Conservation (phyloP, 2,113 vertebrate species). For the Pituophis catenifer region DNA sequence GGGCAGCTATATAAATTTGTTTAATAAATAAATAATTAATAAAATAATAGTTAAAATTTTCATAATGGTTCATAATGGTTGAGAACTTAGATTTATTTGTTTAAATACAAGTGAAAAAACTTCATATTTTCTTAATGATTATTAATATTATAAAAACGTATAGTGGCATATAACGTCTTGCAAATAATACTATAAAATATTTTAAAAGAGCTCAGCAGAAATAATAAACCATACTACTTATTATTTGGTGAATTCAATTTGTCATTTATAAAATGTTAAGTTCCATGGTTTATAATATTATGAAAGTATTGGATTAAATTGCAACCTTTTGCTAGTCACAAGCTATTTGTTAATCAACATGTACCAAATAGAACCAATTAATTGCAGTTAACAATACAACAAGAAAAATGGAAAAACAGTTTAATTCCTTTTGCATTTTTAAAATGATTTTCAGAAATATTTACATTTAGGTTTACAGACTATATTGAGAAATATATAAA, state of each 20-base stretch:
- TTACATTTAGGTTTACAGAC: constrained; percentile 53
- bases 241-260: not conserved
- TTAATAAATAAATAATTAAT: no score
- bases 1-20: no score
- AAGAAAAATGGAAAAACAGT: constrained; percentile 17
- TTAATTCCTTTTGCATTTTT: constrained; percentile 1
- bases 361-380: not conserved
- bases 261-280: constrained; percentile 12
- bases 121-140: not conserved
- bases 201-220: constrained; percentile 4
- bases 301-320: constrained; percentile 1
- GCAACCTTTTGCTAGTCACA: constrained; percentile 22
- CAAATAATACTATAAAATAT: not conserved
- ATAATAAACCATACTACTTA: not conserved
- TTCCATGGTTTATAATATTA: not conserved
- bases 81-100: constrained; percentile 22
- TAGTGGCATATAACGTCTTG: accelerated
- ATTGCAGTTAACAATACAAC: not conserved
- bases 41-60: constrained; percentile 20
- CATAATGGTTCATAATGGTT: constrained; percentile 3
- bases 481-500: constrained; percentile 64
- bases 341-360: constrained; percentile 5
- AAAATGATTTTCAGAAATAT: constrained; percentile 43
- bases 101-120: not conserved
- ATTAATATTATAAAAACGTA: not conserved